Evolutionary conservation across 2,888 invertebrate genomes (phyloP).

Genomic region (Erebia epiphron): DNA sequence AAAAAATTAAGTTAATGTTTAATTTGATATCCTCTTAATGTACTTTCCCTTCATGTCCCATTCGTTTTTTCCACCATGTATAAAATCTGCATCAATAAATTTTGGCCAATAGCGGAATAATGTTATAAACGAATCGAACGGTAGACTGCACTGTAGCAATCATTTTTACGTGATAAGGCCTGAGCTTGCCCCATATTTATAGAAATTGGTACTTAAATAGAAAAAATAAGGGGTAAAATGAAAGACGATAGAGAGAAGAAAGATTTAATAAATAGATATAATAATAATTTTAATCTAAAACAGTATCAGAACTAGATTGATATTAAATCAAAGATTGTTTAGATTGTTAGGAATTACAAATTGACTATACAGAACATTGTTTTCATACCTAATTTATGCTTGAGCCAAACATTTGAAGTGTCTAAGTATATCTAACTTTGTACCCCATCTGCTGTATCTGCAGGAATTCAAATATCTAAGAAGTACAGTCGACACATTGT

Average conservation of each 20-base stretch:
- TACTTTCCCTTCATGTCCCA: too few species aligned
- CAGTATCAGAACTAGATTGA: constrained; percentile 71
- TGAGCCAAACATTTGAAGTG: constrained; percentile 48
- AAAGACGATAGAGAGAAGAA: constrained; percentile 74
- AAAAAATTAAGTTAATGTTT: too few species aligned
- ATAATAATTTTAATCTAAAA: constrained; percentile 76
- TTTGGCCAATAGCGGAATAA: too few species aligned
- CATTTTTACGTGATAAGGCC: too few species aligned
- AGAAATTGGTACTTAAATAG: not conserved
- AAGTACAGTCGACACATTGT: not conserved
- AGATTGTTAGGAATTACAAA: constrained; percentile 62
- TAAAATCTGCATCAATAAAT: too few species aligned
- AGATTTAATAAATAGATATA: constrained; percentile 82
- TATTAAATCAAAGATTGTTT: constrained; percentile 63
- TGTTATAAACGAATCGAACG: too few species aligned
- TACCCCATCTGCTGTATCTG: constrained; percentile 3
- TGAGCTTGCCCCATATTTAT: too few species aligned
- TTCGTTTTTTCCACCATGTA: too few species aligned
- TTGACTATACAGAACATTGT: constrained; percentile 66
- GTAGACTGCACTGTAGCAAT: too few species aligned
- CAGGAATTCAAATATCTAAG: not conserved
- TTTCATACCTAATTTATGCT: constrained; percentile 43
- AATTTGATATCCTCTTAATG: too few species aligned
- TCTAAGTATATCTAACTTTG: constrained; percentile 6
- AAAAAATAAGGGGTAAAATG: constrained; percentile 45